Percentiles rank a stretch among this genome's conserved stretches.
phyloP scores from a whole-genome alignment of 2,113 vertebrate species.

The Pelodiscus sinensis region DNA sequence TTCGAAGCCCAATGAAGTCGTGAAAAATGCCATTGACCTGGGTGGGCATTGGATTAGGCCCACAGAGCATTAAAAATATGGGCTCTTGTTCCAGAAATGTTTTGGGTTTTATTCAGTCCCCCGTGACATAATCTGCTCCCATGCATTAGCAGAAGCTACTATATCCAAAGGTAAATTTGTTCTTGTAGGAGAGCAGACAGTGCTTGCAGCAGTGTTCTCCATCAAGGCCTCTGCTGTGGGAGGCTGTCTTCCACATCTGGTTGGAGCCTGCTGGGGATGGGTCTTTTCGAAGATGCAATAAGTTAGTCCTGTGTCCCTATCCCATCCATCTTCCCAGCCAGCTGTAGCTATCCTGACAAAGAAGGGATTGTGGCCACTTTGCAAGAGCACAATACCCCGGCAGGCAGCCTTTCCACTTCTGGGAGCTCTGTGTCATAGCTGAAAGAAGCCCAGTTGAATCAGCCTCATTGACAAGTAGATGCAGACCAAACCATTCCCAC shows the following conservation, averaged over 20 bases:
- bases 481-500: neutral
- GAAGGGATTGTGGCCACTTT: rapidly evolving
- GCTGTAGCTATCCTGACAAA: neutral
- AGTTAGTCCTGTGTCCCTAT: neutral
- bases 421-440: neutral
- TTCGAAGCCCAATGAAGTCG: neutral
- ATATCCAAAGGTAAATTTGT: neutral
- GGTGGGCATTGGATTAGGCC: neutral
- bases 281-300: neutral
- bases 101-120: neutral
- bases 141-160: neutral
- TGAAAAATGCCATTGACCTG: neutral
- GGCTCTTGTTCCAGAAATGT: neutral
- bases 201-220: neutral
- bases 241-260: neutral
- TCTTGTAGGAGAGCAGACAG: neutral
- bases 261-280: neutral
- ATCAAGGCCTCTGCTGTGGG: neutral
- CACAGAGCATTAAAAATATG: neutral
- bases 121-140: neutral
- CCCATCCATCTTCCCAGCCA: neutral
- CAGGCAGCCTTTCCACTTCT: neutral
- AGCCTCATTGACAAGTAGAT: neutral
- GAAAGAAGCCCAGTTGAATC: neutral
- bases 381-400: neutral